These are phyloP conservation scores for Holothuria scabra DNA, from an alignment of 53 echinoderm and acorn worm species.

Conservation along the genomic window DNA sequence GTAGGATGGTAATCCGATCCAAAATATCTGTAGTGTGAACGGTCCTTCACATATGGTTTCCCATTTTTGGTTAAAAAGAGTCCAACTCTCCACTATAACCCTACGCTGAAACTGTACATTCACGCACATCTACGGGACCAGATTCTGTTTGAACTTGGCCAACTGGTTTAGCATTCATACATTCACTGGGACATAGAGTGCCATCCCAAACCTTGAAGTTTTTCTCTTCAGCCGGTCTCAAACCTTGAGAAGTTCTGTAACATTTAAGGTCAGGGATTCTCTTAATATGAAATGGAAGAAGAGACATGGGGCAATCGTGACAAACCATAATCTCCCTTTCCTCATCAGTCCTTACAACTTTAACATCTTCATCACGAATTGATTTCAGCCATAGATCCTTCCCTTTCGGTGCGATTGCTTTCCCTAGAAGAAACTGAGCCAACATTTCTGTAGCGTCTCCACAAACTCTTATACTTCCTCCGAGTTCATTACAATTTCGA, in stretches of 20 bases:
- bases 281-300: constrained; percentile 14
- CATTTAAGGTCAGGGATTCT: neutral
- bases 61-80: no score
- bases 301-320: neutral
- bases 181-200: no score
- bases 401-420: constrained; percentile 6
- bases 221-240: neutral
- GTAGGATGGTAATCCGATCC: no score
- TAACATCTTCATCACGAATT: neutral
- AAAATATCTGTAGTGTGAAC: no score
- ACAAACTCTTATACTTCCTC: constrained; percentile 21
- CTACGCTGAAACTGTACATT: no score
- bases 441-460: constrained; percentile 8
- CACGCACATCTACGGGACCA: no score
- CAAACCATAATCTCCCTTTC: neutral
- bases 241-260: neutral
- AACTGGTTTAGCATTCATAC: no score
- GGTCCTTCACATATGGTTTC: no score
- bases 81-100: no score
- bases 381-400: neutral
- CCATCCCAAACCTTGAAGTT: no score
- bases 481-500: constrained; percentile 14
- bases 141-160: no score
- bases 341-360: neutral
- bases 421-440: constrained; percentile 7